Evolutionary conservation across 1,140 invertebrate genomes (phyloP).

Genomic region (Prorops nasuta): DNA sequence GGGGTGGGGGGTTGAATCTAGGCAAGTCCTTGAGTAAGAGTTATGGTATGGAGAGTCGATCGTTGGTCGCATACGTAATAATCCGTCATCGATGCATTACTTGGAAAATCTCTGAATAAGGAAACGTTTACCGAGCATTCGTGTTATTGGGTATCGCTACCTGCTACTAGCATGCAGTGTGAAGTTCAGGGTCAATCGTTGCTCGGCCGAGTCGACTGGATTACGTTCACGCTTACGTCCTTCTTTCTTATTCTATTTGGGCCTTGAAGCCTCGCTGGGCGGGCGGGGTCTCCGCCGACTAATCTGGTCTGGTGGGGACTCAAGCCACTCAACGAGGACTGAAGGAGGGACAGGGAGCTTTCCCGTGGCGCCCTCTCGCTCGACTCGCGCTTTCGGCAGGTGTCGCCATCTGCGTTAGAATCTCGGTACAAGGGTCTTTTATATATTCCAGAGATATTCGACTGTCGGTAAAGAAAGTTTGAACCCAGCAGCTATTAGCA

Average conservation of each 20-base stretch:
- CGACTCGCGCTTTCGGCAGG: no score
- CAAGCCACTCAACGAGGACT: conserved; percentile 3
- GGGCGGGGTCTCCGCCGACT: conserved; percentile 18
- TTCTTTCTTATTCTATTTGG: conserved; percentile 47
- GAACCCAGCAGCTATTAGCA: no score
- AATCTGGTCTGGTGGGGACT: conserved; percentile 14
- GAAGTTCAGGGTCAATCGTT: conserved; percentile 50
- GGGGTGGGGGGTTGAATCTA: no score
- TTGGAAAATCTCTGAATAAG: conserved; percentile 50
- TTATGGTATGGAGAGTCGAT: conserved; percentile 25
- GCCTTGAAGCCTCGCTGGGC: conserved; percentile 41
- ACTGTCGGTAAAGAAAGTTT: no score
- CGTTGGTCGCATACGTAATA: conserved; percentile 32
- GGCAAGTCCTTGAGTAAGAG: conserved; percentile 33
- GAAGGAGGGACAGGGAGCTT: conserved; percentile 18
- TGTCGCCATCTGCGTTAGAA: no score
- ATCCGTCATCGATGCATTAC: conserved; percentile 17
- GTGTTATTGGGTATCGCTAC: neutral
- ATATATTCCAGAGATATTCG: no score
- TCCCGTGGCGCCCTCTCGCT: conserved; percentile 7
- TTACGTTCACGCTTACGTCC: conserved; percentile 33
- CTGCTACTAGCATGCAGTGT: no score
- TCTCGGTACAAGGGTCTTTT: no score
- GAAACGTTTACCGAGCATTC: conserved; percentile 36
- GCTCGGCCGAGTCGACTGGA: conserved; percentile 31